Percentiles rank a stretch among this genome's conserved stretches.
Evolutionary conservation across 2,797 vertebrate genomes (phyloP).

Genomic region (Tamandua tetradactyla): DNA sequence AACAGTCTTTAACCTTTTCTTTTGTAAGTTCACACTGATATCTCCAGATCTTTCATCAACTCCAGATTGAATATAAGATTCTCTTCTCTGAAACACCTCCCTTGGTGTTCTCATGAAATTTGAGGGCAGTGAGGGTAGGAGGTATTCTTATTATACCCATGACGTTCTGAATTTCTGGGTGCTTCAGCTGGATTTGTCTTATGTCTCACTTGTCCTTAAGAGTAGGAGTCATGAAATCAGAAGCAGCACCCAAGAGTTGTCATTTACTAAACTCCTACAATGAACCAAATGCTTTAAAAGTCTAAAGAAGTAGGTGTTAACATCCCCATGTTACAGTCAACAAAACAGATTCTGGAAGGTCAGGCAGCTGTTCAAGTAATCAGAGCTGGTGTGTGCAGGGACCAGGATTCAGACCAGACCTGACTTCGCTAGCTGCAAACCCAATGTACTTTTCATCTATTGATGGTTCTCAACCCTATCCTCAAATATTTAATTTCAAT

Average conservation of each 20-base stretch:
- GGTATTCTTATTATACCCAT: neutral
- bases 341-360: neutral
- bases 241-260: neutral
- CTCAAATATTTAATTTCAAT: neutral
- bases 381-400: neutral
- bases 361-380: neutral
- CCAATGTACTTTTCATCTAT: neutral
- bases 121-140: rapidly evolving
- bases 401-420: neutral
- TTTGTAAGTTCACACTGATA: neutral
- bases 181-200: neutral
- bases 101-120: neutral
- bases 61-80: neutral
- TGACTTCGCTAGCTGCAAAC: neutral
- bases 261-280: neutral
- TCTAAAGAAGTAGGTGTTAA: neutral
- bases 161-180: neutral
- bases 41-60: neutral
- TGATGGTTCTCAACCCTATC: neutral
- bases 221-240: neutral
- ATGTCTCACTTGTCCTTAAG: neutral
- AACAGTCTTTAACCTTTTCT: neutral
- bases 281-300: neutral
- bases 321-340: neutral
- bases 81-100: neutral